phyloP scores from a whole-genome alignment of 2,888 invertebrate genomes.

The Taenaris catops region DNA sequence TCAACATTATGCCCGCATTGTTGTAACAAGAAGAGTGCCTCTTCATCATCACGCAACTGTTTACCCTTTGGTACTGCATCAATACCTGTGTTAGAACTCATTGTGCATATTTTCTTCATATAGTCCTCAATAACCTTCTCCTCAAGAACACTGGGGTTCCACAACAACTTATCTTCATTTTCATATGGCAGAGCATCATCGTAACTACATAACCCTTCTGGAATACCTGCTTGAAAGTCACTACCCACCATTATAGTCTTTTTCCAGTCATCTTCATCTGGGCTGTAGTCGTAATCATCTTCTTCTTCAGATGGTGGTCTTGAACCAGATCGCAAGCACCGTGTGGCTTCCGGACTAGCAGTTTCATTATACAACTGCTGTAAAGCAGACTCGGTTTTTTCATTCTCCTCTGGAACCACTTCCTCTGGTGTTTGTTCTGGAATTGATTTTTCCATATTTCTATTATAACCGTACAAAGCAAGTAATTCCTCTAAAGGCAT shows the following conservation, averaged over 20 bases:
- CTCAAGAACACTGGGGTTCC: constrained; percentile 91
- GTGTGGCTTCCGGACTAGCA: constrained; percentile 60
- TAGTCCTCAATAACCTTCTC: constrained; percentile 89
- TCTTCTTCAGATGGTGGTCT: constrained; percentile 90
- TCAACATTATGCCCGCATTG: constrained; percentile 98
- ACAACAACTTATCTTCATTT: constrained; percentile 96
- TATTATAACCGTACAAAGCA: constrained; percentile 91
- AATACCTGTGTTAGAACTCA: constrained; percentile 61
- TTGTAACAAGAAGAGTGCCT: constrained; percentile 92
- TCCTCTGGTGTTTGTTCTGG: constrained; percentile 51
- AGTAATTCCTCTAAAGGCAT: constrained; percentile 97
- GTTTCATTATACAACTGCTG: constrained; percentile 63
- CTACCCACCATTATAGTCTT: constrained; percentile 98
- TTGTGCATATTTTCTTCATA: constrained; percentile 81
- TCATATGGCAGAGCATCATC: constrained; percentile 97
- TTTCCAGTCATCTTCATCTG: constrained; percentile 93
- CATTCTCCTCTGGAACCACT: constrained; percentile 55
- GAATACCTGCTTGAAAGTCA: constrained; percentile 96
- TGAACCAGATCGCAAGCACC: constrained; percentile 81
- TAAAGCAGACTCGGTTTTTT: constrained; percentile 70
- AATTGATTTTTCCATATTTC: constrained; percentile 58
- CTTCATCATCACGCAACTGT: constrained; percentile 92
- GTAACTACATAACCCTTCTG: constrained; percentile 94
- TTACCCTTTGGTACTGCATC: constrained; percentile 84
- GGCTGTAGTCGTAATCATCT: constrained; percentile 90